phyloP scores from a whole-genome alignment of 2,113 vertebrate genomes.

The Protobothrops mucrosquamatus region DNA sequence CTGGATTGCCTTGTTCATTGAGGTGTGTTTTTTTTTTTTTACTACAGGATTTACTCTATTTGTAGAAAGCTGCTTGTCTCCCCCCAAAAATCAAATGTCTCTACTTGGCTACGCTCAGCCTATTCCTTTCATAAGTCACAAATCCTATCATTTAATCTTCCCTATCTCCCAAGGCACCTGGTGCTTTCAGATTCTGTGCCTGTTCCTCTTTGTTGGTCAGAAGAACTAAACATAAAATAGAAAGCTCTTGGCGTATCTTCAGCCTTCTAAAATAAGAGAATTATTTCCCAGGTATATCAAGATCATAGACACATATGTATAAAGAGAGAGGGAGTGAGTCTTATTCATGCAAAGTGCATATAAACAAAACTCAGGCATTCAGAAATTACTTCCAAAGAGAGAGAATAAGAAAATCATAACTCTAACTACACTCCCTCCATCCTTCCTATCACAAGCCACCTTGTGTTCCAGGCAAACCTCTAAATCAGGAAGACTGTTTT shows the following conservation, averaged over 20 bases:
- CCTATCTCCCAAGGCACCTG: constrained; percentile 13
- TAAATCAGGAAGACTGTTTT: background rate
- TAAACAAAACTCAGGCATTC: background rate
- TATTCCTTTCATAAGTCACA: constrained; percentile 4
- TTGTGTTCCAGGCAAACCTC: background rate
- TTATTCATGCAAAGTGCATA: background rate
- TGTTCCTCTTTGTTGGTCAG: constrained; percentile 12
- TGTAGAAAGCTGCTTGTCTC: constrained; percentile 9
- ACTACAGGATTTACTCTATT: background rate
- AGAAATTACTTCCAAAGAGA: background rate
- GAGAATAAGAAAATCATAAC: background rate
- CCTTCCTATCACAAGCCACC: background rate
- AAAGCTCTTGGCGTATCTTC: background rate
- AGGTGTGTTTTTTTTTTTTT: background rate
- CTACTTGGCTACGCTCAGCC: background rate
- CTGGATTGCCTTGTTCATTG: background rate
- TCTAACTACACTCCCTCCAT: background rate
- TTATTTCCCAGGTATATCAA: background rate
- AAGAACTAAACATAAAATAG: background rate
- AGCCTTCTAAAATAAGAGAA: background rate
- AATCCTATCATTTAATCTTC: constrained; percentile 24
- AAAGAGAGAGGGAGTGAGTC: background rate
- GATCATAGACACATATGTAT: background rate
- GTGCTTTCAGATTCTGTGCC: background rate
- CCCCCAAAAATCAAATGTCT: background rate